Evolutionary conservation across 2,888 invertebrate species (phyloP), one percentile per base, ranked within the genome.

Genomic region (Toxonevra muliebris): DNA sequence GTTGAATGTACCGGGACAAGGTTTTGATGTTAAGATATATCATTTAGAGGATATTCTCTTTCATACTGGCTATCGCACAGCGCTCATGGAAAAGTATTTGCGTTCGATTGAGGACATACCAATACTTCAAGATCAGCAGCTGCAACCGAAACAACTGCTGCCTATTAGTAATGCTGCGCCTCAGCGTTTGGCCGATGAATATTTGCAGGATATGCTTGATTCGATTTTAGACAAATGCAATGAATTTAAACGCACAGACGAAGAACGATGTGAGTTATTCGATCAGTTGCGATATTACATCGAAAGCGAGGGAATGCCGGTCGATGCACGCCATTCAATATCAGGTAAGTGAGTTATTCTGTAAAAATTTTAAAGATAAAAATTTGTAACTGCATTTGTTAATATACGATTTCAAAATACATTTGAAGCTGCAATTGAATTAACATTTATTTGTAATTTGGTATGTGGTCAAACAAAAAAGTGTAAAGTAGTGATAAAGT

Each of bases 31-130:
- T 0, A 89, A 92, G 72, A 88, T 91, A 20, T 91, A 88, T 80
- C 94, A 90, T 79, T 84, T 97, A 30, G 96, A 96, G 80, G 93
- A 96, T 76, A 87, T 96, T 43, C 86, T 97, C 88, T 91, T 0
- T 89, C 68, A 75, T 15, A 80, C 83, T 0, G 83, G 83, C 17
- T 84, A 82, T 60, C 75, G 79, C 62, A 82, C 81, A 5, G 69
- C 74, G 11, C 65, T 77, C 10, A 80, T 79, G 80, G 74, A 75
- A 20, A 78, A 77, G 64, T 76, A 76, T 64, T 71, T 77, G 45
- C 74, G 78, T 8, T 69, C 73, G 2, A 72, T 74, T 74, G 69
- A 57, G 19, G 72, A 73, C 12, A 45, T 61, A 2, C 52, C 54
- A 50, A n/a, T 55, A 50, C 17, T 15, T 19, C 54, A 71, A n/a